Base-by-base conservation (phyloP, 2,888 invertebrate genomes). In the Tipula confusa region DNA sequence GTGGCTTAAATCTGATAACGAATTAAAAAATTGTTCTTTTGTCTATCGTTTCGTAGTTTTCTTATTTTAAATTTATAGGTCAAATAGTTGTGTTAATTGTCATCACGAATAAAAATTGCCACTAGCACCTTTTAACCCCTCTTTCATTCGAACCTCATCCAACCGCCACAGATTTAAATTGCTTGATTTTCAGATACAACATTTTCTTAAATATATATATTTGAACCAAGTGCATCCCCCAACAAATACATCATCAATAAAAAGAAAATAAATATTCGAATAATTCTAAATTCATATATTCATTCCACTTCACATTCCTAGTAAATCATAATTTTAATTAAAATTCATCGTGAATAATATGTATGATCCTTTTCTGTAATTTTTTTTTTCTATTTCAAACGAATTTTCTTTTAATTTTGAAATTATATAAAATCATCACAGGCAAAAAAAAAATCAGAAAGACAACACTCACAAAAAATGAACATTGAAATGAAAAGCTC, bases 401-500 rank as follows among this genome's bases (percentile, higher is more conserved):
- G 36, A 9, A 0, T 36, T 36, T 36, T 36, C 11, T 36, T 36
- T 36, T 36, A 36, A 5, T 43, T 43, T 43, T 15, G 7, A 6
- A 43, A 43, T 43, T 43, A 15, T n/a, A n/a, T 43, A 15, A 38
- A n/a, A n/a, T n/a, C 43, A 15, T 43, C 43, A 36, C 36, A 36
- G 43, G 2, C n/a, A 43, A 64, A 64, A n/a, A n/a, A n/a, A n/a
- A 64, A 64, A 24, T 24, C 64, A 24, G 11, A 43, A 43, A 43
- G 43, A 43, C 15, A 43, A 43, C n/a, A 43, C 15, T 43, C 15
- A 5, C 24, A 64, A 64, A 64, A 64, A 64, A 64, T 64, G 18
- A 64, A 64, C 64, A 64, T 18, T 64, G 64, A 18, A 64, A 64
- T 64, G 64, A 64, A 64, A 64, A 64, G 64, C 64, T 64, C 64